Evolutionary conservation across 1,140 invertebrate species (phyloP), one percentile per base, ranked within the genome.

Genomic region (Yoshiicerus persimilis): DNA sequence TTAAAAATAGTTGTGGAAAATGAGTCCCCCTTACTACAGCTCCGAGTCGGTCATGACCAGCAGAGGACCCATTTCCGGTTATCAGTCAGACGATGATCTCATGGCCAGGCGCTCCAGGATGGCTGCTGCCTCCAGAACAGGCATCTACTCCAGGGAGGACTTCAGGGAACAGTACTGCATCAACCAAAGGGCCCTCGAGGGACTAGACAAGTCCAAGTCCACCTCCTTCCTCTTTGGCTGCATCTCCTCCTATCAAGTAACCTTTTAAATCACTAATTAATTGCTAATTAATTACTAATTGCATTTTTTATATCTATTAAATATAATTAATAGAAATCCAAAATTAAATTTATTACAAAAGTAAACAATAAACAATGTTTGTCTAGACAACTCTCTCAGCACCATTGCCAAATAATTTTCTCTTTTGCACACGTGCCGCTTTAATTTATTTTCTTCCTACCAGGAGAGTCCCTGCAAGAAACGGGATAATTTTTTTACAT

Each of bases 151-250:
- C 32, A 96, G 97, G 91, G 96, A 97, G 92, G 97, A 97, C 92
- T 96, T 97, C 89, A 93, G 95, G 56, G 96, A 97, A 91, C 96
- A 98, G 92, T 98, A 98, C 93, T 98, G 97, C 93, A 97, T 98
- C 93, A 98, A 96, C 91, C 96, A 96, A 92, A 95, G 97, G 91
- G 96, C 97, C 92, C 93, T 98, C 92, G 95, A 96, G 92, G 96
- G 96, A 87, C 95, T 98, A 90, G 97, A 98, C 92, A 94, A 95
- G 90, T 84, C 88, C 27, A 87, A 94, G 93, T 90, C 93, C 94
- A 92, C 95, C 93, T 94, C 95, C 87, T 94, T 95, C 88, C 95
- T 97, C 91, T 96, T 97, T 92, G 96, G 97, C 90, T 98, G 97
- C 92, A 93, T 97, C 88, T 97, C 96, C n/a, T 93, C 93, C 86